Evolutionary conservation across 1,140 invertebrate genomes (phyloP), one percentile per base, ranked within the genome.

Genomic region (Pseudomyrmex concolor): DNA sequence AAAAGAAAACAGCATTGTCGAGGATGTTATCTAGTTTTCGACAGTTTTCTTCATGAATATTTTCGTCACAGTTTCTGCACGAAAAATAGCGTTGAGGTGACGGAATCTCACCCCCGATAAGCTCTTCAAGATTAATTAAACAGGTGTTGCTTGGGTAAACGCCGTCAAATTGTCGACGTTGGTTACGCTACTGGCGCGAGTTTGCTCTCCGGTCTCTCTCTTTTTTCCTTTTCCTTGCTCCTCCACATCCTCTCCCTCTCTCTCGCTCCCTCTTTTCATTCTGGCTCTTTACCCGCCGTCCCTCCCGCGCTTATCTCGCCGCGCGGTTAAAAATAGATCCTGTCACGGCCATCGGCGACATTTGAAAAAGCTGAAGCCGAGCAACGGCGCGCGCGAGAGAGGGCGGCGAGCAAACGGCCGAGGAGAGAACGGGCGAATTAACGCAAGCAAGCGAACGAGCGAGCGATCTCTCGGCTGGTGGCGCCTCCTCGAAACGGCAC

Each of bases 281-380:
- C 43, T 19, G 59, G 57, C 70, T 83, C 76, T 87, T 81, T 73
- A 15, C 68, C 77, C 73, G 54, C 62, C 84, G 59, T 84, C 68
- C 85, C 74, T 83, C 68, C 76, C 81, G 71, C 90, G 92, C 93
- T 94, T 94, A 93, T 94, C 92, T 94, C 89, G 90, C 74, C 86
- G 87, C 68, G 86, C 68, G 85, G 90, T 93, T 94, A 94, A 94
- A 94, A 94, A 93, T 94, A 94, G 91, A 91, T 77, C 90, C 92
- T 93, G 91, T 94, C 93, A 94, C 91, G 93, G 94, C 93, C 93
- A 94, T 91, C 90, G 89, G 91, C 92, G 92, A 94, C 93, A 93
- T 94, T 93, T 94, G 89, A 94, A 93, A 94, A 93, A 92, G 91
- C 92, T 92, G 92, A 92, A 92, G 84, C 90, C 90, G 86, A 83